Base-by-base conservation (phyloP, 2,888 invertebrate species). In the Siphlonurus alternatus region DNA sequence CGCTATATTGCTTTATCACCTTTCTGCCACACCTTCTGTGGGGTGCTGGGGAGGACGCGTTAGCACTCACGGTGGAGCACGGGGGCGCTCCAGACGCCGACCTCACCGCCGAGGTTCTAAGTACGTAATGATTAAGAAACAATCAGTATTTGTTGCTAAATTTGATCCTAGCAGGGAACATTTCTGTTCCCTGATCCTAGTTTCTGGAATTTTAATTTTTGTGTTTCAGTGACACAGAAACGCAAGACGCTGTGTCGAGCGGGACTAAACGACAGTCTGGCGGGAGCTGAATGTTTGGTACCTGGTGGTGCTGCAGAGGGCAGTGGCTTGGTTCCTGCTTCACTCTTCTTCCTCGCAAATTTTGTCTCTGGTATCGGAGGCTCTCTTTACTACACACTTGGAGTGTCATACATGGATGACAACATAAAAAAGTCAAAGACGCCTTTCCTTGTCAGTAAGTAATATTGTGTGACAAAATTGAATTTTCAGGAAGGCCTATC, bases 361-460 rank as follows among this genome's bases (percentile, higher is more conserved):
- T 80, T 87, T 64, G 81, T 88, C 59, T 84, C 85, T 1, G 87
- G 87, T 1, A 81, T 87, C 56, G 87, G 87, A 23, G 85, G 84
- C 51, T 83, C 84, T 1, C 74, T 87, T 0, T 86, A 84, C 71
- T 85, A 83, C 70, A 84, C 85, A 0, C 76, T 87, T 18, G 87
- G 87, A 2, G 81, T 85, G 0, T 81, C 86, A 1, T 87, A 87
- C 71, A 84, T 87, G 84, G 87, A 87, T 71, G 87, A 87, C 70
- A 87, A 87, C 70, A 83, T 85, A n/a, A 83, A 85, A 70, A 84
- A 84, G 71, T 84, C 85, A 2, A 85, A 85, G 71, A 85, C 86
- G 1, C 86, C 87, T n/a, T 82, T 83, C 1, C 74, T 86, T 54
- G 78, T 87, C 66, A 86, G 86, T 83, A 74, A 79, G 80, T 77